Base-by-base conservation (phyloP, 2,113 vertebrate species). In the Glaucomys volans region DNA sequence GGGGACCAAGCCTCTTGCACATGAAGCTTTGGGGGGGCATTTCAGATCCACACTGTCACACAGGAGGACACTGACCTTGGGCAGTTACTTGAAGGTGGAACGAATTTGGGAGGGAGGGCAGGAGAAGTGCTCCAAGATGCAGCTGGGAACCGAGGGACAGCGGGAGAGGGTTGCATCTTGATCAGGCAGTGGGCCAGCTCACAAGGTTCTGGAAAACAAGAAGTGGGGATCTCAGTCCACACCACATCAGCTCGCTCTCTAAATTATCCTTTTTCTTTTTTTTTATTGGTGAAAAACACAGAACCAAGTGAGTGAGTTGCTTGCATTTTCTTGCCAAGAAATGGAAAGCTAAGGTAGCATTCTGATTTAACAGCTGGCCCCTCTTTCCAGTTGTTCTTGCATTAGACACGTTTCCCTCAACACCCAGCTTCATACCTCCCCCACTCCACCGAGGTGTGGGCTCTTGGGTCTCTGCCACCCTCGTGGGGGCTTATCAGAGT, bases 391-490 rank as follows among this genome's bases (percentile, higher is more conserved):
- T 16, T 79, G 75, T 37, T 50, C 18, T 69, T 69, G 16, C n/a
- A 50, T 3, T 13, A 71, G 74, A 13, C 6, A 2, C 8, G 44
- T 77, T 72, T 22, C 40, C 32, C 59, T 59, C 8, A 20, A 44
- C 3, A 0, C 40, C 44, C 26, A 2, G 22, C 47, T 75, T 77
- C 47, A 2, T 0, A 2, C 72, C 54, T 83, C 64, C 71, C 7
- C 5, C 1, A 1, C 8, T 10, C 16, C 20, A 14, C 22, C 1
- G 6, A 2, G 20, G 24, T 4, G 2, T 0, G 9, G 4, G 8
- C 8, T 5, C 52, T 9, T 9, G 3, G 10, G 4, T 0, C 40
- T 42, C 47, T 9, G 4, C 42, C 3, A 0, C 11, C 17, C 32
- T 26, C n/a, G 8, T 5, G 14, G 9, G 17, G 4, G 2, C 37